These are phyloP conservation scores for Microcebus jonahi DNA, from an alignment of 2,113 vertebrate genomes.

Conservation along the genomic window DNA sequence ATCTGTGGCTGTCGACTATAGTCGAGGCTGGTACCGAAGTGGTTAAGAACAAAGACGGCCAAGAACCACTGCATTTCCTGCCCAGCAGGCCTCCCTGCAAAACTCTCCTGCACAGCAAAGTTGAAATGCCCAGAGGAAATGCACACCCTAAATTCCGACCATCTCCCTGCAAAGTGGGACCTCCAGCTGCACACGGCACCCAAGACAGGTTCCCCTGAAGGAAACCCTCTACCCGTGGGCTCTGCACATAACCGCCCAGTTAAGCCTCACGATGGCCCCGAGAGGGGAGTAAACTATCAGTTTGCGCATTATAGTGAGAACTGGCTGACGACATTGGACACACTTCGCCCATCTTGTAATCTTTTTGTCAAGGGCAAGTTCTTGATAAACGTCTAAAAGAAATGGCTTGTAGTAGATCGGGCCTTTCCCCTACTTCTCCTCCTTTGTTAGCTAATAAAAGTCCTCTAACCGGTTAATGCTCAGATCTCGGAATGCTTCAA, in stretches of 20 bases:
- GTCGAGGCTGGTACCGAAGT: no score
- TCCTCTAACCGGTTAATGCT: neutral
- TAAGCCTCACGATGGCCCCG: neutral
- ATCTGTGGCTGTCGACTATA: no score
- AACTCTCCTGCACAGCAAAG: neutral
- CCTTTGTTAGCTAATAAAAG: neutral
- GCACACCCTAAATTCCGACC: no score
- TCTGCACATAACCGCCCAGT: accelerated
- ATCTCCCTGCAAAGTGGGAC: accelerated
- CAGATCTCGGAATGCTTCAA: neutral
- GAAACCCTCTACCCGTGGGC: accelerated
- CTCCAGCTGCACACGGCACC: accelerated
- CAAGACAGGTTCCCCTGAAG: accelerated
- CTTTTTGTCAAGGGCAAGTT: neutral
- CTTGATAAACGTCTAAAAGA: neutral
- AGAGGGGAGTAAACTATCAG: accelerated
- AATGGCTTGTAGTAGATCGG: accelerated
- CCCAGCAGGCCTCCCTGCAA: accelerated
- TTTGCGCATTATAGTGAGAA: neutral
- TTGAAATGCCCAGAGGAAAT: accelerated
- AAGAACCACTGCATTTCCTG: neutral
- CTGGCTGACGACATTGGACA: neutral
- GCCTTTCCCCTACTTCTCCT: neutral
- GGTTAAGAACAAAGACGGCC: neutral
- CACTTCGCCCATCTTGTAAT: accelerated